These are phyloP conservation scores for Pseudois nayaur DNA, from an alignment of 2,113 vertebrate genomes.

Conservation along the genomic window DNA sequence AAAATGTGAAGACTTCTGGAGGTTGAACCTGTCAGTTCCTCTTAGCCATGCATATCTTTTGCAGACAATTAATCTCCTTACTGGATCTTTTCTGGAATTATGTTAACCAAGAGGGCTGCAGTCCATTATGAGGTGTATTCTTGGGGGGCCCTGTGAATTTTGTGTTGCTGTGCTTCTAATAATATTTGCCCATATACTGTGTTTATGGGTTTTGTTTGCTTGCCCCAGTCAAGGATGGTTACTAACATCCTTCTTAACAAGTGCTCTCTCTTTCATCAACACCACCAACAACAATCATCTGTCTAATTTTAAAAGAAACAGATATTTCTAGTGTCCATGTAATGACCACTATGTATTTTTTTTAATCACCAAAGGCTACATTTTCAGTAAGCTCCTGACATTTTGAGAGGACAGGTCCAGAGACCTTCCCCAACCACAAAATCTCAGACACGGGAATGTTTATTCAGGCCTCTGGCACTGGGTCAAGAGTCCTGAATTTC, in stretches of 20 bases:
- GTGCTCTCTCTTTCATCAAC: not conserved
- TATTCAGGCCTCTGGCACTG: constrained; percentile 57
- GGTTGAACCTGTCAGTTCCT: constrained; percentile 20
- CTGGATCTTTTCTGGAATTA: not conserved
- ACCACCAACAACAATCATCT: not conserved
- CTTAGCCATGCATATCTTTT: not conserved
- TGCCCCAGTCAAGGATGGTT: not conserved
- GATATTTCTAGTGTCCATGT: not conserved
- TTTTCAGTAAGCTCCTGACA: constrained; percentile 33
- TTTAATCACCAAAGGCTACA: not conserved
- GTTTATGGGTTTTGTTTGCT: not conserved
- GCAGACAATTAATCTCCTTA: not conserved
- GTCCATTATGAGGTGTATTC: not conserved
- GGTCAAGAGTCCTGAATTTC: constrained; percentile 55
- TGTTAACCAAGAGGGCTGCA: not conserved
- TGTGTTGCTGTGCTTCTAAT: not conserved
- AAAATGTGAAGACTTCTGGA: constrained; percentile 32
- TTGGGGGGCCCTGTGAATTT: not conserved
- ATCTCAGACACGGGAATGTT: constrained; percentile 60
- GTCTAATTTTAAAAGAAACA: not conserved
- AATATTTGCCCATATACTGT: not conserved
- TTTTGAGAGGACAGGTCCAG: constrained; percentile 40
- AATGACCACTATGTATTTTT: not conserved
- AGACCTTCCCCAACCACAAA: constrained; percentile 31
- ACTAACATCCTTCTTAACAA: not conserved